A percentile compares a stretch with the other conserved stretches of the same genome.
Evolutionary conservation across 2,888 invertebrate species (phyloP).

Genomic region (Dicycla oo): DNA sequence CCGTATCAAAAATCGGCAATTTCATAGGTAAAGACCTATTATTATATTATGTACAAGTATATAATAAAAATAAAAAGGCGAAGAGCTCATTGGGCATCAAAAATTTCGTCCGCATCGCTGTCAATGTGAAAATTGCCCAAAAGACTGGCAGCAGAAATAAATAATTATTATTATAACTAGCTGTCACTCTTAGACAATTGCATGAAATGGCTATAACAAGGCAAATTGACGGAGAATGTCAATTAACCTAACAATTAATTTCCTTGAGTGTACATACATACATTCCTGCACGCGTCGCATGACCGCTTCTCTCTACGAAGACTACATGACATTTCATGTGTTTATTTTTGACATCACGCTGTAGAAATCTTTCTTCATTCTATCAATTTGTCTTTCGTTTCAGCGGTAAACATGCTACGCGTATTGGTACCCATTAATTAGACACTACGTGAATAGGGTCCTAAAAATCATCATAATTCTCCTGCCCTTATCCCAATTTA

Average conservation of each 20-base stretch:
- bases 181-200: neutral
- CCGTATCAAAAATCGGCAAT: too few species aligned
- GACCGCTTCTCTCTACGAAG: neutral
- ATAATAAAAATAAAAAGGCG: too few species aligned
- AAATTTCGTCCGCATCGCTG: too few species aligned
- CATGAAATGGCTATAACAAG: neutral
- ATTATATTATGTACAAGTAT: too few species aligned
- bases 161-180: too few species aligned
- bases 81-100: too few species aligned
- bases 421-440: neutral
- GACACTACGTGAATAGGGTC: neutral
- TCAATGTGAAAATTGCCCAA: too few species aligned
- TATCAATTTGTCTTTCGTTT: neutral
- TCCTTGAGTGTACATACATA: neutral
- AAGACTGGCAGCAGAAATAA: too few species aligned
- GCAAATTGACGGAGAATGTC: neutral
- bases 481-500: neutral
- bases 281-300: neutral
- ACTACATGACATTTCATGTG: neutral
- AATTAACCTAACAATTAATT: neutral
- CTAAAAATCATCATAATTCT: neutral
- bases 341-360: neutral
- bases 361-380: neutral
- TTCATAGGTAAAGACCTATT: too few species aligned
- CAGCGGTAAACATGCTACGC: too few species aligned